Percentiles rank a stretch among this genome's conserved stretches.
phyloP scores from a whole-genome alignment of 1,140 invertebrate species.

The Sesamia nonagrioides region DNA sequence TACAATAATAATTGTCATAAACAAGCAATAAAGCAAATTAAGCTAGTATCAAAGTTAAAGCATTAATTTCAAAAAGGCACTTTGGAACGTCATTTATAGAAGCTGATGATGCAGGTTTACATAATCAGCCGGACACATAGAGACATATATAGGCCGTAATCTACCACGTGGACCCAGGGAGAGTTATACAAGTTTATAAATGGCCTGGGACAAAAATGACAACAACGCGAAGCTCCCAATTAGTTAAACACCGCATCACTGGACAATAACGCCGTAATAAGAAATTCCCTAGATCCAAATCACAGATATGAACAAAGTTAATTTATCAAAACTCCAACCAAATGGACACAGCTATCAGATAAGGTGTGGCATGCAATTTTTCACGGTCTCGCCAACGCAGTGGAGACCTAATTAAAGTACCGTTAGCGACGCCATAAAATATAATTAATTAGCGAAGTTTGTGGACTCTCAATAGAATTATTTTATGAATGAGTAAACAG shows the following conservation, averaged over 20 bases:
- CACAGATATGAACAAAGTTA: slow-evolving; percentile 10
- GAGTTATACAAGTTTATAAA: no score
- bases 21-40: no score
- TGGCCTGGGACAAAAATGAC: no score
- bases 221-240: no score
- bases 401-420: slow-evolving; percentile 59
- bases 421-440: slow-evolving; percentile 58
- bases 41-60: no score
- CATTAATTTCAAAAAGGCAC: no score
- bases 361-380: slow-evolving; percentile 28
- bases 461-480: slow-evolving; percentile 52
- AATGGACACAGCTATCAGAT: slow-evolving; percentile 33
- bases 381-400: slow-evolving; percentile 25
- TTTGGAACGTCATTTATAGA: no score
- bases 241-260: not conserved
- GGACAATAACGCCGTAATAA: not conserved
- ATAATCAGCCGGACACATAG: no score
- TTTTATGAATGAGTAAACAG: slow-evolving; percentile 62
- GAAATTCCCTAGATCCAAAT: slow-evolving; percentile 8
- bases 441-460: slow-evolving; percentile 64
- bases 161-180: no score
- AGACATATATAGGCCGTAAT: no score
- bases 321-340: slow-evolving; percentile 22
- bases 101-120: no score
- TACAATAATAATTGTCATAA: no score